These are phyloP conservation scores for Reinhardtius hippoglossoides DNA, from an alignment of 2,113 vertebrate genomes.

Conservation along the genomic window DNA sequence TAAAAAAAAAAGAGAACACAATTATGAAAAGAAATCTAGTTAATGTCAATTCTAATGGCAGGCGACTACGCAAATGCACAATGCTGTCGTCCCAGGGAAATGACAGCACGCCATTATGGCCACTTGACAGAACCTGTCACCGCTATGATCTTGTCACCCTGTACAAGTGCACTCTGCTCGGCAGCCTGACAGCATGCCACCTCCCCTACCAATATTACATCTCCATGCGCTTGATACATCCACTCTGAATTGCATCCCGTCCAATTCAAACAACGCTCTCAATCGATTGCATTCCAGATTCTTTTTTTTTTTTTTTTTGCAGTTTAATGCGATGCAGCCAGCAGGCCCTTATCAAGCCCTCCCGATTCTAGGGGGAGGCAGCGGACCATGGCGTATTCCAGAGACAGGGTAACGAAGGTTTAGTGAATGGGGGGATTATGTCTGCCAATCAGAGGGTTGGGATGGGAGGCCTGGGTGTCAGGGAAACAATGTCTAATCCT, in stretches of 20 bases:
- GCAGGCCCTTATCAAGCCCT: slow-evolving; percentile 75
- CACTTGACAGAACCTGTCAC: slow-evolving; percentile 78
- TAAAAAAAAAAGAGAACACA: neutral
- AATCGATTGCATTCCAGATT: slow-evolving; percentile 78
- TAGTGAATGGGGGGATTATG: slow-evolving; percentile 81
- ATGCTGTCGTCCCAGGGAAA: slow-evolving; percentile 41
- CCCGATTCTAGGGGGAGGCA: slow-evolving; percentile 68
- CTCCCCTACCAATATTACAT: slow-evolving; percentile 71
- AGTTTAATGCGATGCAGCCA: slow-evolving; percentile 73
- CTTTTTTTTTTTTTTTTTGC: slow-evolving; percentile 70
- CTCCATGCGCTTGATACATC: slow-evolving; percentile 72
- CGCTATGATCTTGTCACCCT: slow-evolving; percentile 67
- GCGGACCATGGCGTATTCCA: slow-evolving; percentile 76
- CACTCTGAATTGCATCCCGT: slow-evolving; percentile 73
- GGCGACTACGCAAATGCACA: slow-evolving; percentile 50
- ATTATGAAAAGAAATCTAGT: slow-evolving; percentile 10
- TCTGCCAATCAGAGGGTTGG: slow-evolving; percentile 80
- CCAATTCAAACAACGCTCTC: slow-evolving; percentile 74
- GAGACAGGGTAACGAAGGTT: slow-evolving; percentile 78
- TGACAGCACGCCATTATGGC: slow-evolving; percentile 75
- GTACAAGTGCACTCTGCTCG: slow-evolving; percentile 70
- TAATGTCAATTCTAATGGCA: slow-evolving; percentile 47
- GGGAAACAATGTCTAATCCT: slow-evolving; percentile 83
- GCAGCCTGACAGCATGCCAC: slow-evolving; percentile 73
- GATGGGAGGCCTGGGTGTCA: slow-evolving; percentile 80